phyloP scores from a whole-genome alignment of 1,140 invertebrate genomes.

The Diorhabda sublineata region DNA sequence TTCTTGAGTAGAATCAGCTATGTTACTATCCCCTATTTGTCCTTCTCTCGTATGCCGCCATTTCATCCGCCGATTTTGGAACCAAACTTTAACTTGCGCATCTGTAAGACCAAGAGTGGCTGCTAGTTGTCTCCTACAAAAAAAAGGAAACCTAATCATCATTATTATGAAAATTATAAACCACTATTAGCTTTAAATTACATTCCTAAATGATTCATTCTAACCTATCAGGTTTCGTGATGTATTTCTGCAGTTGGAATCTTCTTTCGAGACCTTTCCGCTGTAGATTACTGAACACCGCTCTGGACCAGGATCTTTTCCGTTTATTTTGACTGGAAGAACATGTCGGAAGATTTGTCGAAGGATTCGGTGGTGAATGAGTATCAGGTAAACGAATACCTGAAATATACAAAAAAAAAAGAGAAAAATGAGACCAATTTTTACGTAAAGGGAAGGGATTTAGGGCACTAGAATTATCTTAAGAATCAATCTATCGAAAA shows the following conservation, averaged over 20 bases:
- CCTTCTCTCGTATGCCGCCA: conserved; percentile 80
- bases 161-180: too few species aligned
- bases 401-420: conserved; percentile 19
- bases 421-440: too few species aligned
- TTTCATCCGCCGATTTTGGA: conserved; percentile 91
- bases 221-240: conserved; percentile 85
- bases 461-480: too few species aligned
- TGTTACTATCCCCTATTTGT: conserved; percentile 33
- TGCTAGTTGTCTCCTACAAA: conserved; percentile 67
- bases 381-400: conserved; percentile 33
- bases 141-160: not conserved
- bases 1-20: conserved; percentile 43
- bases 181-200: too few species aligned
- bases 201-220: too few species aligned
- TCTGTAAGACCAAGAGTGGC: conserved; percentile 87
- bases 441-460: too few species aligned
- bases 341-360: conserved; percentile 16
- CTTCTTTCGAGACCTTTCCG: conserved; percentile 84
- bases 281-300: conserved; percentile 90
- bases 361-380: conserved; percentile 26
- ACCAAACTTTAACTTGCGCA: conserved; percentile 84
- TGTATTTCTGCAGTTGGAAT: conserved; percentile 93
- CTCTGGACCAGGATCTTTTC: conserved; percentile 88
- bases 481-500: too few species aligned
- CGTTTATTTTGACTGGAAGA: conserved; percentile 54